Evolutionary conservation across 2,888 invertebrate genomes (phyloP).

Genomic region (Margaritifera margaritifera): DNA sequence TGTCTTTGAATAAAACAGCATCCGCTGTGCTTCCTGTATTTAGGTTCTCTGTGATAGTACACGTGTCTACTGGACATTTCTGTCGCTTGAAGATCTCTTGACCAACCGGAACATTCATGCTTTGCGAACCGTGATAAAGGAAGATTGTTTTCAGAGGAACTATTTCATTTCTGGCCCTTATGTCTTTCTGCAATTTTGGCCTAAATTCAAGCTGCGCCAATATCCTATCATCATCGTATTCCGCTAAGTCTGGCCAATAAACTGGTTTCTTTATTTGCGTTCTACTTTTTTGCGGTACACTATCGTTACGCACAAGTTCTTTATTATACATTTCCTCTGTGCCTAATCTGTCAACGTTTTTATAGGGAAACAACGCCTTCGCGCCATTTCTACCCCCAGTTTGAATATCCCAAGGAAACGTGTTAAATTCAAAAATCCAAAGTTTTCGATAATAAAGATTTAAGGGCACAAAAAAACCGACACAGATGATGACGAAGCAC

Average conservation of each 20-base stretch:
- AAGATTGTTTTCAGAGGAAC: conserved; percentile 39
- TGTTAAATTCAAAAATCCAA: too few species aligned
- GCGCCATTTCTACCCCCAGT: too few species aligned
- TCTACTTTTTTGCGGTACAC: too few species aligned
- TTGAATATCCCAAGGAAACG: too few species aligned
- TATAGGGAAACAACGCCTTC: too few species aligned
- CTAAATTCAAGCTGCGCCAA: conserved; percentile 51
- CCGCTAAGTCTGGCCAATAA: conserved; percentile 7
- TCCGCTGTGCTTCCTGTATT: conserved; percentile 85
- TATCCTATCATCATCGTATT: conserved; percentile 51
- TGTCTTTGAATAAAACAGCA: conserved; percentile 81
- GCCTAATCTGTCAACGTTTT: too few species aligned
- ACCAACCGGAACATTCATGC: conserved; percentile 69
- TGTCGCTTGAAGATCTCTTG: conserved; percentile 80
- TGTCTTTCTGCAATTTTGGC: conserved; percentile 10
- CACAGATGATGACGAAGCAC: too few species aligned
- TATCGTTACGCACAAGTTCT: too few species aligned
- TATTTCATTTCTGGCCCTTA: not conserved
- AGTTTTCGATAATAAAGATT: too few species aligned
- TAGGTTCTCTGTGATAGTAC: conserved; percentile 84
- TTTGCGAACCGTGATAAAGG: conserved; percentile 37
- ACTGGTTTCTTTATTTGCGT: not conserved
- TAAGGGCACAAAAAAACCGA: too few species aligned
- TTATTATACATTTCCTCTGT: too few species aligned
- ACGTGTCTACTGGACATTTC: conserved; percentile 90